Conservation (phyloP, 2,797 vertebrate genomes). For the Steatocranus sp. region DNA sequence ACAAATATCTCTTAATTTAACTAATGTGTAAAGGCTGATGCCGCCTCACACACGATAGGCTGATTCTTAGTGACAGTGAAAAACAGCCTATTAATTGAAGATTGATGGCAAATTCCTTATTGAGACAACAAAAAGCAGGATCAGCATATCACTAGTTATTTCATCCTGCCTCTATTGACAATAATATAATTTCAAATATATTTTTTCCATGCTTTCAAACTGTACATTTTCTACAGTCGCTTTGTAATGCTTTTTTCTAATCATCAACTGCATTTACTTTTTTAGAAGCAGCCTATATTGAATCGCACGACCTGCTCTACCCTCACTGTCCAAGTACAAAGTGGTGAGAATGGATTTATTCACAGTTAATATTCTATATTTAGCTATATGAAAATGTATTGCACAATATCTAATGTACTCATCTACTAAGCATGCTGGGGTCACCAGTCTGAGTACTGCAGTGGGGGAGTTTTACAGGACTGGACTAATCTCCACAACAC, state of each 20-base stretch:
- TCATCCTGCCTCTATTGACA: background rate
- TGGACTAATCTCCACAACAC: background rate
- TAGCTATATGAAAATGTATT: background rate
- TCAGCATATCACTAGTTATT: background rate
- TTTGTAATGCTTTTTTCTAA: background rate
- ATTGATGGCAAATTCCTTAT: rapidly evolving
- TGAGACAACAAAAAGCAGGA: background rate
- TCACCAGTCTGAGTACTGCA: background rate
- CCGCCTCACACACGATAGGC: background rate
- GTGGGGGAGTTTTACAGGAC: background rate
- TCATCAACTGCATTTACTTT: background rate
- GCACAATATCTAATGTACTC: background rate
- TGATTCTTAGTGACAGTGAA: background rate
- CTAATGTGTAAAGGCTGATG: background rate
- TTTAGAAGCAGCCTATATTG: background rate
- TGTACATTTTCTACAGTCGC: background rate
- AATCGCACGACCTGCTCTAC: background rate
- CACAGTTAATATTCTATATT: background rate
- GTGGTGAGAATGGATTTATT: background rate
- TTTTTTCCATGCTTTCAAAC: background rate
- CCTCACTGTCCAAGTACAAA: background rate
- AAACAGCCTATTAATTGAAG: background rate
- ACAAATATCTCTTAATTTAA: background rate
- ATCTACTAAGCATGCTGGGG: background rate
- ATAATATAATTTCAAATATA: background rate